Conservation (phyloP, 2,113 vertebrate species). For the Lepisosteus osseus region DNA sequence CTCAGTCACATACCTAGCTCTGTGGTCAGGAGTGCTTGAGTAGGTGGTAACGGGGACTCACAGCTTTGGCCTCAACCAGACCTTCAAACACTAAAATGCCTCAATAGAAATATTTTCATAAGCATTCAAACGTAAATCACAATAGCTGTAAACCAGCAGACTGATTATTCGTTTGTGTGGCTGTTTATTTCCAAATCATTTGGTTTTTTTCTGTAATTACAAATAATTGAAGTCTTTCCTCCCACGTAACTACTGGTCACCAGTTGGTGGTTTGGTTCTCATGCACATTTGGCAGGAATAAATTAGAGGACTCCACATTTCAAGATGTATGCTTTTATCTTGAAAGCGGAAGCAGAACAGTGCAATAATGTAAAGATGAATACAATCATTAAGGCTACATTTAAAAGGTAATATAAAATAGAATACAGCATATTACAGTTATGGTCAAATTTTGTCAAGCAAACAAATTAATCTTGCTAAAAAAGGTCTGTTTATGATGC, state of each 20-base stretch:
- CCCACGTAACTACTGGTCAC: slow-evolving; percentile 28
- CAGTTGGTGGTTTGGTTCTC: slow-evolving; percentile 31
- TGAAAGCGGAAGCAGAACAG: not conserved
- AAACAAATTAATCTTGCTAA: too few species aligned
- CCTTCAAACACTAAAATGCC: not conserved
- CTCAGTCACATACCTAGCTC: not conserved
- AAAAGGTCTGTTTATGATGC: too few species aligned
- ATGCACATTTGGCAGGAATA: slow-evolving; percentile 19
- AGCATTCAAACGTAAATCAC: slow-evolving; percentile 10
- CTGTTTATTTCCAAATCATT: slow-evolving; percentile 20
- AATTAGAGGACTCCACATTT: slow-evolving; percentile 34
- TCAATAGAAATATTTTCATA: not conserved
- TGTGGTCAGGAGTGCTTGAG: not conserved
- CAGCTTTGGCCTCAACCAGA: not conserved
- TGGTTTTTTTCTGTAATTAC: slow-evolving; percentile 31
- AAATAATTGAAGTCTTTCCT: slow-evolving; percentile 38
- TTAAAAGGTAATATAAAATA: too few species aligned
- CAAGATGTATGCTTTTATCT: slow-evolving; percentile 37
- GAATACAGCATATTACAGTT: too few species aligned
- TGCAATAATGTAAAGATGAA: slow-evolving; percentile 34
- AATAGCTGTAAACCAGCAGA: slow-evolving; percentile 9
- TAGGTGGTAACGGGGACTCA: not conserved
- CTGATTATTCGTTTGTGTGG: slow-evolving; percentile 8
- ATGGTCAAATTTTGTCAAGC: too few species aligned
- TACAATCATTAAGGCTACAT: too few species aligned